phyloP scores from a whole-genome alignment of 2,797 vertebrate genomes.

The Gadopsis bispinosus region DNA sequence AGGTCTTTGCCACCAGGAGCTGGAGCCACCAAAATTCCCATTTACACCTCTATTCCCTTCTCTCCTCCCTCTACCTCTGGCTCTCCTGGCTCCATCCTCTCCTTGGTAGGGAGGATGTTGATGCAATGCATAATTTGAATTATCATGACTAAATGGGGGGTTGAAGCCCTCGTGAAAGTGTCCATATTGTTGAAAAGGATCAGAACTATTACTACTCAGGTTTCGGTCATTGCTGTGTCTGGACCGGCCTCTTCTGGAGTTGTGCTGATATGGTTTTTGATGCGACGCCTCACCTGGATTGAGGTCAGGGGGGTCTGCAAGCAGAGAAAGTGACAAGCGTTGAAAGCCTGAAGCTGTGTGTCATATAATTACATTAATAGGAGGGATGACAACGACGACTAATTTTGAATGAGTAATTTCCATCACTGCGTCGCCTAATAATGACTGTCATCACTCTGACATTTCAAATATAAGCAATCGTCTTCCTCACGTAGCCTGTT shows the following conservation, averaged over 20 bases:
- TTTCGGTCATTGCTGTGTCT: conserved; percentile 83
- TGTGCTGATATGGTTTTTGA: conserved; percentile 80
- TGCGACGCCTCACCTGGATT: conserved; percentile 84
- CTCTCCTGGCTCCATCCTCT: conserved; percentile 61
- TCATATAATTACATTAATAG: background rate
- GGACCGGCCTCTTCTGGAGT: conserved; percentile 82
- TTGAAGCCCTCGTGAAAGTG: conserved; percentile 69
- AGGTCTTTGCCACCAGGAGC: conserved; percentile 85
- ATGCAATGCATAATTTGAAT: conserved; percentile 69
- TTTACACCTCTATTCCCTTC: conserved; percentile 62
- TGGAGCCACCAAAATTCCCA: conserved; percentile 60
- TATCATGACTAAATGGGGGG: conserved; percentile 76
- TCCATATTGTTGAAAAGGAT: conserved; percentile 79
- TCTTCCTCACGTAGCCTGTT: background rate
- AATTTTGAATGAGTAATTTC: background rate
- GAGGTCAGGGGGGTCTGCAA: conserved; percentile 78
- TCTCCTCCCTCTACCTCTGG: conserved; percentile 74
- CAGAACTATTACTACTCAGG: conserved; percentile 73
- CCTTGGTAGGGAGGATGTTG: conserved; percentile 46
- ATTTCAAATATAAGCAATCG: background rate
- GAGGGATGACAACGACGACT: background rate
- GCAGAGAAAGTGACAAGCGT: conserved; percentile 1
- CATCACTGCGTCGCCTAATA: background rate
- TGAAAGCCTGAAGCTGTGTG: background rate
- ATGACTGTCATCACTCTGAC: background rate